Conservation (phyloP, 2,113 vertebrate species). For the Aegypius monachus region DNA sequence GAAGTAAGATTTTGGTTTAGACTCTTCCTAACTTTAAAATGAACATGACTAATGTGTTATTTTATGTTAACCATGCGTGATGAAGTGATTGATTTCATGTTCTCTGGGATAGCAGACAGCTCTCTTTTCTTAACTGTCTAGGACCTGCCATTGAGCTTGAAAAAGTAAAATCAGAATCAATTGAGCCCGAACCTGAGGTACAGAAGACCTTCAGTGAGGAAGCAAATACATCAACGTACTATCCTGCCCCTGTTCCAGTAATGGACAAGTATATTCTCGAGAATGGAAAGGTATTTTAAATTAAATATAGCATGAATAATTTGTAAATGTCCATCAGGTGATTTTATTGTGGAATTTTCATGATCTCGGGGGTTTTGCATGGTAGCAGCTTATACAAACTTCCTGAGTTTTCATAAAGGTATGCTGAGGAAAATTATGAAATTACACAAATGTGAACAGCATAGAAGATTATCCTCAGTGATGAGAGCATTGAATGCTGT, state of each 20-base stretch:
- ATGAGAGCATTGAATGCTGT: background rate
- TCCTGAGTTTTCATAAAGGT: background rate
- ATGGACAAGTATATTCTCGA: conserved; percentile 87
- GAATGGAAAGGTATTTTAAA: conserved; percentile 82
- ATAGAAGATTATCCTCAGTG: background rate
- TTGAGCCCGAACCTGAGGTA: conserved; percentile 80
- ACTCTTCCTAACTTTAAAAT: conserved; percentile 2
- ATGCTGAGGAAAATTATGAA: background rate
- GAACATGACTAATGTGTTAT: conserved; percentile 31
- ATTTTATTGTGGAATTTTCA: background rate
- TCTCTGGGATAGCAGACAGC: conserved; percentile 75
- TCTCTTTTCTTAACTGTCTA: conserved; percentile 80
- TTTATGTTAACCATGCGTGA: conserved; percentile 63
- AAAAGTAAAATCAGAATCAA: conserved; percentile 79
- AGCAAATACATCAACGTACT: conserved; percentile 83
- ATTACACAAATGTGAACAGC: background rate
- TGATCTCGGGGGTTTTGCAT: background rate
- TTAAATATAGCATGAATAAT: conserved; percentile 50
- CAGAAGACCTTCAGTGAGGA: conserved; percentile 81
- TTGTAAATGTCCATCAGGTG: conserved; percentile 1
- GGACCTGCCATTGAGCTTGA: conserved; percentile 83
- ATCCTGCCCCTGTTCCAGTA: conserved; percentile 77
- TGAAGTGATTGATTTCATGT: conserved; percentile 65
- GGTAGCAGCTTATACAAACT: background rate
- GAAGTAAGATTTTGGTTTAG: conserved; percentile 5